Base-by-base conservation (phyloP, 2,113 vertebrate species). In the Puffinus mauretanicus region DNA sequence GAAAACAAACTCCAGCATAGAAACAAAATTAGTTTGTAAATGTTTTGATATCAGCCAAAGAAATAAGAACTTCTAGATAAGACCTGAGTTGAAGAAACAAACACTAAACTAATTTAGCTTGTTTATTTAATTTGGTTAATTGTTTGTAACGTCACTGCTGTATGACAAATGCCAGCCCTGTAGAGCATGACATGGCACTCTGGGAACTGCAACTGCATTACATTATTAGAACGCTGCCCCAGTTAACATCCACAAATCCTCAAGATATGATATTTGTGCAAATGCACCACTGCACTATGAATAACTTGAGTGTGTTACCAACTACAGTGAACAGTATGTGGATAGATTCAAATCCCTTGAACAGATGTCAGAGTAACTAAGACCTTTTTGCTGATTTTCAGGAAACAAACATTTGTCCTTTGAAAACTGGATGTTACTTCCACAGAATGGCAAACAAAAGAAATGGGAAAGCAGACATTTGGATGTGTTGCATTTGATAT, bases 91-190 rank as follows among this genome's bases (percentile, higher is more conserved):
- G 54, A 81, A 67, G 25, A 60, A 73, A 85, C 11, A 67, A 90
- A 72, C 44, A 40, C 30, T 57, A 46, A 62, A 55, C 8, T 54
- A 61, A 82, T 73, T 49, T 69, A 76, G 61, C 13, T 58, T 44
- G 22, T 57, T 86, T 73, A 57, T 70, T 72, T 73, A 73, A 34
- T 72, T 64, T 73, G 40, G 21, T 44, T 51, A 49, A 30, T 24
- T 65, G 36, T n/a, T 80, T 64, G 10, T 49, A 72, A 65, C 0
- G 4, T 58, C 46, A 61, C 9, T 0, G 0, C 26, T 49, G 9
- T 16, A n/a, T 27, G 38, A 71, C 17, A 91, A 84, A 78, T 2
- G 1, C 13, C 60, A 86, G 20, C 18, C 16, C 36, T 72, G 42
- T 30, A 75, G 19, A 95, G 46, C 15, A 12, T 14, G 26, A 60